These are phyloP conservation scores for Encarsia formosa DNA, from an alignment of 2,888 invertebrate genomes.

Conservation along the genomic window DNA sequence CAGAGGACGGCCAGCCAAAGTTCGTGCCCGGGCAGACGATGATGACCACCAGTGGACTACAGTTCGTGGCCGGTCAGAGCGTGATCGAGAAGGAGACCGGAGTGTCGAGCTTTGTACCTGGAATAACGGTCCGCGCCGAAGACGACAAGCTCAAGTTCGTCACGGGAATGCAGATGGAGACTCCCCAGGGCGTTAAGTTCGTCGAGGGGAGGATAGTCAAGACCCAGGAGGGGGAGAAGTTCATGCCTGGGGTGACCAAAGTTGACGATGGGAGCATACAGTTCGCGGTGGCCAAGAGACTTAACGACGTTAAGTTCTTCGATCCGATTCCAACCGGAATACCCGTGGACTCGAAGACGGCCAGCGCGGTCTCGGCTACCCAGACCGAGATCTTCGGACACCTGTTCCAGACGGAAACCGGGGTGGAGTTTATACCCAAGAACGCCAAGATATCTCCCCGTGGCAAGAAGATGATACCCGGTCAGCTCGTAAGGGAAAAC, in stretches of 20 bases:
- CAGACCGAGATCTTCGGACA: slow-evolving; percentile 59
- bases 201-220: slow-evolving; percentile 64
- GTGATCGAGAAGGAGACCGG: slow-evolving; percentile 49
- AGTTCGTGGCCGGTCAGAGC: slow-evolving; percentile 65
- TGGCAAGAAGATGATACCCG: slow-evolving; percentile 61
- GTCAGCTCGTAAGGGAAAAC: slow-evolving; percentile 59
- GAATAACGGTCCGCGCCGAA: slow-evolving; percentile 54
- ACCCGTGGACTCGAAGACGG: slow-evolving; percentile 56
- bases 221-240: slow-evolving; percentile 59
- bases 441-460: slow-evolving; percentile 49
- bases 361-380: slow-evolving; percentile 51
- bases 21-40: slow-evolving; percentile 66
- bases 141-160: slow-evolving; percentile 55
- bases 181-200: slow-evolving; percentile 62
- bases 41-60: slow-evolving; percentile 60
- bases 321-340: slow-evolving; percentile 58
- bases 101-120: slow-evolving; percentile 60
- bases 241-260: slow-evolving; percentile 60
- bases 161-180: slow-evolving; percentile 62
- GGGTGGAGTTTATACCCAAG: slow-evolving; percentile 65
- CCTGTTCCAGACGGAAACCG: slow-evolving; percentile 63
- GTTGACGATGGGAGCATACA: slow-evolving; percentile 54
- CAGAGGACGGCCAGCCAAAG: slow-evolving; percentile 55
- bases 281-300: slow-evolving; percentile 59
- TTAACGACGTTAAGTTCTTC: slow-evolving; percentile 57